Evolutionary conservation across 2,797 vertebrate genomes (phyloP).

Genomic region (Coendou prehensilis): DNA sequence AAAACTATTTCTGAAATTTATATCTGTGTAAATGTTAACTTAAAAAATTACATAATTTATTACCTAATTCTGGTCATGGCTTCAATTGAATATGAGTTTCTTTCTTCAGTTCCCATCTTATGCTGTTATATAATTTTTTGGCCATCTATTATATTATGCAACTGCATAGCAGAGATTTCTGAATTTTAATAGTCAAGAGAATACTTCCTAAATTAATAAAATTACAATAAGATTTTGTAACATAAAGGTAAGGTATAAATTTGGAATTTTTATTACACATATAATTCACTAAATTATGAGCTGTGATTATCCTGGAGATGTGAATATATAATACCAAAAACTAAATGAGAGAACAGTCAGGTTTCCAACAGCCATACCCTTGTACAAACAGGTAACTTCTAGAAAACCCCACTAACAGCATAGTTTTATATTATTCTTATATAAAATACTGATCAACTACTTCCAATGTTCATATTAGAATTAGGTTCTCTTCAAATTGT

Average conservation of each 20-base stretch:
- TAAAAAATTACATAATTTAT: not conserved
- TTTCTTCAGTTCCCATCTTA: conserved; percentile 3
- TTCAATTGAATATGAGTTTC: not conserved
- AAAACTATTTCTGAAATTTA: conserved; percentile 12
- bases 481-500: conserved; percentile 20
- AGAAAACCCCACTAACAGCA: not conserved
- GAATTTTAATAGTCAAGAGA: conserved; percentile 43
- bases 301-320: not conserved
- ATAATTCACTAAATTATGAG: conserved; percentile 43
- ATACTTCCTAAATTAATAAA: conserved; percentile 50
- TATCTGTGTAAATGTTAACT: conserved; percentile 7
- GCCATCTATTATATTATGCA: conserved; percentile 8
- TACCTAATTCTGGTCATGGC: not conserved
- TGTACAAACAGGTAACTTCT: not conserved
- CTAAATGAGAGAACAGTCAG: not conserved
- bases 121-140: conserved; percentile 11
- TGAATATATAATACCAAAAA: not conserved
- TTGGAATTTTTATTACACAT: conserved; percentile 57
- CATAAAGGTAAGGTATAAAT: conserved; percentile 45
- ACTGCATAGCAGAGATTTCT: not conserved
- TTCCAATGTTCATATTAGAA: not conserved
- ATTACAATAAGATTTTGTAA: conserved; percentile 37
- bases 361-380: not conserved
- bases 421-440: not conserved
- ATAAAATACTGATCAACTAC: not conserved